Conservation (phyloP, 2,113 vertebrate genomes). For the Pteruthius melanotis region DNA sequence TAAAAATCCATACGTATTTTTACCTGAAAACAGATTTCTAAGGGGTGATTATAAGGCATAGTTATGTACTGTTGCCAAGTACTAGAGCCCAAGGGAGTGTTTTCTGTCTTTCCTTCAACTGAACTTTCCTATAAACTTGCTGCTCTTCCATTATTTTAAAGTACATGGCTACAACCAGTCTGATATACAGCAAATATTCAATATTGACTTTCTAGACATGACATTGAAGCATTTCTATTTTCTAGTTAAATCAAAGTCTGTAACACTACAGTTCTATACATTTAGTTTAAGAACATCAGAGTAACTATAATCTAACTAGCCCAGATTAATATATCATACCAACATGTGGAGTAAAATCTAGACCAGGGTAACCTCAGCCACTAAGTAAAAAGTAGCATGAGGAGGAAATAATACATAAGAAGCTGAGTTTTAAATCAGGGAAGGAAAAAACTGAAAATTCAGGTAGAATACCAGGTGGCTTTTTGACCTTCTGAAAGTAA, state of each 20-base stretch:
- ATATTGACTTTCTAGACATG: neutral
- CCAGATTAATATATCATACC: neutral
- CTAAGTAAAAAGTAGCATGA: neutral
- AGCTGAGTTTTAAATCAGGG: neutral
- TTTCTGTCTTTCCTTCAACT: neutral
- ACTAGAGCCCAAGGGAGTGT: neutral
- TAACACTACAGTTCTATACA: neutral
- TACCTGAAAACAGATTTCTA: neutral
- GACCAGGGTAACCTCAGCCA: neutral
- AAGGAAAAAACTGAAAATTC: neutral
- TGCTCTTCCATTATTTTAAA: neutral
- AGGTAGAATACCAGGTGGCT: neutral
- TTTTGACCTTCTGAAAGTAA: accelerated
- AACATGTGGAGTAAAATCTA: neutral
- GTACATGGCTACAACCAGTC: neutral
- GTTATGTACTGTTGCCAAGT: neutral
- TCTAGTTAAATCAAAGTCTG: neutral
- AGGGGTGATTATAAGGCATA: neutral
- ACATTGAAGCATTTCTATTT: neutral
- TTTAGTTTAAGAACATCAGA: neutral
- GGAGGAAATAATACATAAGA: neutral
- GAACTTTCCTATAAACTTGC: neutral
- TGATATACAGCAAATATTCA: neutral
- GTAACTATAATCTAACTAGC: neutral
- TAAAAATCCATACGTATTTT: neutral